Percentiles rank a stretch among this genome's conserved stretches.
Evolutionary conservation across 2,797 vertebrate species (phyloP).

Genomic region (Merluccius polli): DNA sequence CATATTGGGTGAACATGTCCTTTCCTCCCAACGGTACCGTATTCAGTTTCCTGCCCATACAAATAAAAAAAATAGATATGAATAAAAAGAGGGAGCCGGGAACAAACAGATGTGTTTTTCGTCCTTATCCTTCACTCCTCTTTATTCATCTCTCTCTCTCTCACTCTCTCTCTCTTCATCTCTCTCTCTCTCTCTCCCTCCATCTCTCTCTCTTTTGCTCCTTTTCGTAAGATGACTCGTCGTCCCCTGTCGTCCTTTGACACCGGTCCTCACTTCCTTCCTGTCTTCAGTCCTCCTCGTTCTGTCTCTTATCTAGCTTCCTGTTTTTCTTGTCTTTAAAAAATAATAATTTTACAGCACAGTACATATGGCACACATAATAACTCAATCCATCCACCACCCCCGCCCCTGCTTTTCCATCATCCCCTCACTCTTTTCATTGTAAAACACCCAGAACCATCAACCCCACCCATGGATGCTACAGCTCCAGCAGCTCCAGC

Average conservation of each 20-base stretch:
- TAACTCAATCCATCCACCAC: background rate
- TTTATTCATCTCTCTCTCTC: constrained; percentile 10
- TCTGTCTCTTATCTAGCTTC: background rate
- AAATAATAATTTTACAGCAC: background rate
- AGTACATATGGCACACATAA: too few relatives aligned
- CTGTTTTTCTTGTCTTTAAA: background rate
- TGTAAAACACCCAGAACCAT: background rate
- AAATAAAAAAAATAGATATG: constrained; percentile 35
- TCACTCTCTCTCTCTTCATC: constrained; percentile 5
- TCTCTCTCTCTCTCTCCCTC: constrained; percentile 9
- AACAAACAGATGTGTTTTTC: constrained; percentile 22
- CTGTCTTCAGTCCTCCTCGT: background rate
- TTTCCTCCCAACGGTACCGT: constrained; percentile 19
- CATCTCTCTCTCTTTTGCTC: background rate
- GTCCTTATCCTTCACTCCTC: constrained; percentile 30
- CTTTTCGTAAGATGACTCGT: background rate
- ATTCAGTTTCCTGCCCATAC: constrained; percentile 37
- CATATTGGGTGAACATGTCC: constrained; percentile 45
- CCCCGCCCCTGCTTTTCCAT: too few relatives aligned
- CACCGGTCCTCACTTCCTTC: background rate
- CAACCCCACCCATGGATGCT: background rate
- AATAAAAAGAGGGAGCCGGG: background rate
- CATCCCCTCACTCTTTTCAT: too few relatives aligned
- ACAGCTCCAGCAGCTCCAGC: too few relatives aligned
- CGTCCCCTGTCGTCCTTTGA: background rate